These are phyloP conservation scores for Leptinotarsa lineolata DNA, from an alignment of 1,140 invertebrate genomes.

Conservation along the genomic window DNA sequence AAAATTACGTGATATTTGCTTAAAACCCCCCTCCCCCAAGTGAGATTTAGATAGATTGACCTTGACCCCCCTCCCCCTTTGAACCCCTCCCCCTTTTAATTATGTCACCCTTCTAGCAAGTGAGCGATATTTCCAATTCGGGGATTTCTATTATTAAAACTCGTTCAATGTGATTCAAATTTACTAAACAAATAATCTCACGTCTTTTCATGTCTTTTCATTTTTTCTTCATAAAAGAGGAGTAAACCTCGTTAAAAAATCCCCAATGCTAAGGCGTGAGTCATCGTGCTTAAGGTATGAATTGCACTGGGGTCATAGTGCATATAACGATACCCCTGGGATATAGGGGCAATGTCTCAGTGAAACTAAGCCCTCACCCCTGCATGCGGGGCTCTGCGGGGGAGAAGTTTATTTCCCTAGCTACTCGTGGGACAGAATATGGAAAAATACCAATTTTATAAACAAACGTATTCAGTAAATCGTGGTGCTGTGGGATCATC, in stretches of 20 bases:
- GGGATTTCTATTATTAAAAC: too few relatives aligned
- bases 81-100: too few relatives aligned
- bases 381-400: constrained; percentile 22
- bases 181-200: too few relatives aligned
- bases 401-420: constrained; percentile 20
- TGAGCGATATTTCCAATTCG: too few relatives aligned
- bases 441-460: background rate
- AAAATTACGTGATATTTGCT: too few relatives aligned
- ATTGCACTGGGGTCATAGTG: constrained; percentile 19
- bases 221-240: constrained; percentile 33
- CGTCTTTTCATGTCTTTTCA: too few relatives aligned
- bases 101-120: too few relatives aligned
- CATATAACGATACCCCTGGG: constrained; percentile 20
- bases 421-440: constrained; percentile 22
- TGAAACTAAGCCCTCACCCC: constrained; percentile 1
- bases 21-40: background rate
- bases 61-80: background rate
- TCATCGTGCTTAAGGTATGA: constrained; percentile 23
- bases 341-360: background rate
- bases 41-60: background rate
- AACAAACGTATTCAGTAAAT: background rate
- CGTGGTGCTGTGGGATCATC: background rate
- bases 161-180: too few relatives aligned
- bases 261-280: constrained; percentile 24
- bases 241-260: constrained; percentile 36